Evolutionary conservation across 1,140 invertebrate genomes (phyloP).

Genomic region (Palaemon carinicauda): DNA sequence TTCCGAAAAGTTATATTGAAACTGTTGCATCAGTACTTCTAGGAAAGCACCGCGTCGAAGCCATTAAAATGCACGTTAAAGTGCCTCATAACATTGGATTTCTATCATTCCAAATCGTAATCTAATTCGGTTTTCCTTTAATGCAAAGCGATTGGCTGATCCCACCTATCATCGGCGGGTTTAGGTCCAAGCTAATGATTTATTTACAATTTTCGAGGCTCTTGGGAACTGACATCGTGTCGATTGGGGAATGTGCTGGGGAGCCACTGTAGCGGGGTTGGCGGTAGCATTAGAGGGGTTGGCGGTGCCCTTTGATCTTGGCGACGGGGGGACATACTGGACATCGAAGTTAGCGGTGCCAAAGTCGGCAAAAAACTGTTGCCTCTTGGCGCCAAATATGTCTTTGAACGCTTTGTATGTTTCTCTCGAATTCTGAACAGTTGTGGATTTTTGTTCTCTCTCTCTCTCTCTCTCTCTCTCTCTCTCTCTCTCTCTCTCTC

Average conservation of each 20-base stretch:
- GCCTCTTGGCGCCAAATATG: neutral
- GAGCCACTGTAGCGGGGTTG: neutral
- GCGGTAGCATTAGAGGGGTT: neutral
- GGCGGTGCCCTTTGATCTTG: no score
- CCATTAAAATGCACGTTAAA: no score
- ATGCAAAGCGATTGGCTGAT: no score
- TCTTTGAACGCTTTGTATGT: conserved; percentile 10
- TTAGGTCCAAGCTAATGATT: no score
- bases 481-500: neutral
- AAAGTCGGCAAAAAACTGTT: neutral
- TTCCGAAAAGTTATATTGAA: no score
- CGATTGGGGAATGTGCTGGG: neutral
- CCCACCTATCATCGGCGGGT: no score
- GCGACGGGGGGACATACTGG: neutral
- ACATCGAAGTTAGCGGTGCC: neutral
- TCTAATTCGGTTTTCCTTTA: no score
- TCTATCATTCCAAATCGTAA: no score
- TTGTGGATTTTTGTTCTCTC: neutral
- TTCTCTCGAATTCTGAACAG: neutral
- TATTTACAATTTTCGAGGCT: no score
- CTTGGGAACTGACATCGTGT: neutral
- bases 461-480: neutral
- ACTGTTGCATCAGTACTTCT: no score
- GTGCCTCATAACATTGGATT: no score
- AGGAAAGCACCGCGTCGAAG: no score